phyloP scores from a whole-genome alignment of 2,797 vertebrate species.

The Trematomus bernacchii region DNA sequence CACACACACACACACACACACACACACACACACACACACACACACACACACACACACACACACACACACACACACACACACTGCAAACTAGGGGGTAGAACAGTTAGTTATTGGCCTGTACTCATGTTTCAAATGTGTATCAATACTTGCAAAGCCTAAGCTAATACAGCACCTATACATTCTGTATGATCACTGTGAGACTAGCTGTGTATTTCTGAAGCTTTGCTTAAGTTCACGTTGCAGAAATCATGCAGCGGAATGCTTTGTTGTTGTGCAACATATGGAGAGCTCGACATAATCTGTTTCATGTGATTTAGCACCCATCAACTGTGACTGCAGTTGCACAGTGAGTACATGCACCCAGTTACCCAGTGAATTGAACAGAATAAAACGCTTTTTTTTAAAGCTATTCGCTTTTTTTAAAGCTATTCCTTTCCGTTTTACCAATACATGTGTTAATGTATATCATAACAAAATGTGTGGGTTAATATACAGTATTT shows the following conservation, averaged over 20 bases:
- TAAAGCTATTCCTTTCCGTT: neutral
- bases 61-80: neutral
- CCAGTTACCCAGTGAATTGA: neutral
- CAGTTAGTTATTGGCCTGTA: conserved; percentile 25
- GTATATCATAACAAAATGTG: conserved; percentile 2
- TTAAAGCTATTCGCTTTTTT: too few relatives aligned
- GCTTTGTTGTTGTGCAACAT: conserved; percentile 14
- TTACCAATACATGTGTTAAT: neutral
- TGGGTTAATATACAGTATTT: neutral
- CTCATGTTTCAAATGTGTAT: conserved; percentile 43
- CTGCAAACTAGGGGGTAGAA: conserved; percentile 24
- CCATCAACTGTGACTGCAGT: conserved; percentile 1
- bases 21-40: too few relatives aligned
- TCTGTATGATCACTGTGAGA: conserved; percentile 19
- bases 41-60: too few relatives aligned
- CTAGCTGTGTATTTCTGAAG: neutral
- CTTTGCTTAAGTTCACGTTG: conserved; percentile 6
- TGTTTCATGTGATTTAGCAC: conserved; percentile 11
- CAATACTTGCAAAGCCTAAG: conserved; percentile 25
- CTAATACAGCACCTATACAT: neutral
- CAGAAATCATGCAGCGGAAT: conserved; percentile 1
- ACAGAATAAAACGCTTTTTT: neutral
- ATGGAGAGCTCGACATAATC: neutral
- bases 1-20: too few relatives aligned
- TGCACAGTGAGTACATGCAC: neutral